Evolutionary conservation across 2,888 invertebrate species (phyloP).

Genomic region (Caradrina kadenii): DNA sequence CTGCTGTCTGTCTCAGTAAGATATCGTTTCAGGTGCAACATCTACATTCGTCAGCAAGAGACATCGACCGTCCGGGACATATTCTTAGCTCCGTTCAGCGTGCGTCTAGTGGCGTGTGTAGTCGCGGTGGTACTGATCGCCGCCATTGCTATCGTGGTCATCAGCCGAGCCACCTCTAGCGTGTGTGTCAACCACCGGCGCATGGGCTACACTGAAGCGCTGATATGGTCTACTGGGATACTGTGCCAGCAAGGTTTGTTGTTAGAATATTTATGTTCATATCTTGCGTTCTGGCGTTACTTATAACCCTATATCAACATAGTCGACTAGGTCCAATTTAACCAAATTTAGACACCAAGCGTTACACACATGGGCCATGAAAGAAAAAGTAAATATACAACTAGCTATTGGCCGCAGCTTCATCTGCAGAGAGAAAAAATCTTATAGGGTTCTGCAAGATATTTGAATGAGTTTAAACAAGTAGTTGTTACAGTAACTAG

Average conservation of each 20-base stretch:
- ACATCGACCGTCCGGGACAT: slow-evolving; percentile 91
- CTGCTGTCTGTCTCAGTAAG: not conserved
- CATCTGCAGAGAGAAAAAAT: too few relatives aligned
- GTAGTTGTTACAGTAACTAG: too few relatives aligned
- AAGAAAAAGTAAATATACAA: too few relatives aligned
- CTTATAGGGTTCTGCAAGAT: too few relatives aligned
- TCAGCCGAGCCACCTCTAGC: slow-evolving; percentile 85
- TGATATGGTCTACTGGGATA: slow-evolving; percentile 91
- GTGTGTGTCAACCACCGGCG: slow-evolving; percentile 72
- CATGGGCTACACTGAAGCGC: slow-evolving; percentile 88
- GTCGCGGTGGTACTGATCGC: slow-evolving; percentile 87
- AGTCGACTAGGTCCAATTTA: too few relatives aligned
- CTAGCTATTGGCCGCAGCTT: too few relatives aligned
- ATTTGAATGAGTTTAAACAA: too few relatives aligned
- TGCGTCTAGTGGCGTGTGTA: slow-evolving; percentile 88
- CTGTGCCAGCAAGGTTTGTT: slow-evolving; percentile 91
- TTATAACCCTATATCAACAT: too few relatives aligned
- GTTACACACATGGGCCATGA: too few relatives aligned
- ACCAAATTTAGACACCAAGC: too few relatives aligned
- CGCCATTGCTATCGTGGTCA: slow-evolving; percentile 85
- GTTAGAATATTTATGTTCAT: not conserved
- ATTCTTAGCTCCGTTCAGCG: slow-evolving; percentile 91
- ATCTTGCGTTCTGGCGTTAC: not conserved
- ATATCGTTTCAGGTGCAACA: slow-evolving; percentile 87
- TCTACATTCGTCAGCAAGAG: slow-evolving; percentile 92